Evolutionary conservation across 1,140 invertebrate species (phyloP).

Genomic region (Drosophila sturtevanti): DNA sequence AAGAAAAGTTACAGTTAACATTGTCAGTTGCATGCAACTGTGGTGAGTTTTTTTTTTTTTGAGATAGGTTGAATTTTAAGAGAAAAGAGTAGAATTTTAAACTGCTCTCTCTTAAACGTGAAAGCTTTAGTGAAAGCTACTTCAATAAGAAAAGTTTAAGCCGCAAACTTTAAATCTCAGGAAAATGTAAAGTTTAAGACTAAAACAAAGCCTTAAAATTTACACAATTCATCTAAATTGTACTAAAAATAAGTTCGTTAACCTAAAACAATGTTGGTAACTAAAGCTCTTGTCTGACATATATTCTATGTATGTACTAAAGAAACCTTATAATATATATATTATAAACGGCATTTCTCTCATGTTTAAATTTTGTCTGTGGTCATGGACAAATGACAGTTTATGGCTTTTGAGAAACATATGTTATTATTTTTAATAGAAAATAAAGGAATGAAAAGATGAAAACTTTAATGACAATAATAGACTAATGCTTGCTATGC

Average conservation of each 20-base stretch:
- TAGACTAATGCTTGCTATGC: too few relatives aligned
- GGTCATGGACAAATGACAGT: not conserved
- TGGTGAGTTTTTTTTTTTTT: not conserved
- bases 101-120: not conserved
- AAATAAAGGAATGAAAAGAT: too few relatives aligned
- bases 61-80: not conserved
- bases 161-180: not conserved
- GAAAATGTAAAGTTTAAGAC: not conserved
- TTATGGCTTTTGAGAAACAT: not conserved
- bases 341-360: not conserved
- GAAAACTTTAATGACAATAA: too few relatives aligned
- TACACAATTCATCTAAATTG: not conserved
- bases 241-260: not conserved
- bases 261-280: not conserved
- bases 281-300: not conserved
- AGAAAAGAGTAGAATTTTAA: not conserved
- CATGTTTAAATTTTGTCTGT: not conserved
- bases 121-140: not conserved
- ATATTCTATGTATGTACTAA: not conserved
- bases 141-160: not conserved
- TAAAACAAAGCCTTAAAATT: not conserved
- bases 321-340: not conserved
- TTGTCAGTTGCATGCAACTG: not conserved
- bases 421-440: not conserved
- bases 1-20: not conserved